Evolutionary conservation across 2,113 vertebrate genomes (phyloP), one percentile per base, ranked within the genome.

Genomic region (Leptosomus discolor): DNA sequence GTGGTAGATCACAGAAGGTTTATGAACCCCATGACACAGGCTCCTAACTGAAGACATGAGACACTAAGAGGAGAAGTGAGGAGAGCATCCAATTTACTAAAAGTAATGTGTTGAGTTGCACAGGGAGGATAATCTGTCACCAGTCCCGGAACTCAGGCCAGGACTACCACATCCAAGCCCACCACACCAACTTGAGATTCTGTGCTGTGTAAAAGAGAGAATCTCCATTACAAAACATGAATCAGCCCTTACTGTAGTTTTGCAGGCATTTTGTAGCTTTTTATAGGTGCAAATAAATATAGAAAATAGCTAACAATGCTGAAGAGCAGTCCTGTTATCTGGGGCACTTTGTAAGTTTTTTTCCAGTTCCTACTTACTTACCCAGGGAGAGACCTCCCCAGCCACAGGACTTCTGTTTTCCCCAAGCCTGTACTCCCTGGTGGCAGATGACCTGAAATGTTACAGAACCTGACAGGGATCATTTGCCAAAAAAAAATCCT

Each of bases 181-280:
- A 7, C 1, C 0, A 3, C 6, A 13, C 50, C 24, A 34, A 1
- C 4, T 23, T 51, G 0, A 0, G 17, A 3, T 15, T 51, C 45
- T 19, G 56, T 39, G 74, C 51, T 58, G 32, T 3, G 1, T 37
- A n/a, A 15, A 17, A 61, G 13, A 65, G 21, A 71, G 4, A 27
- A 5, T 12, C 26, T 34, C 32, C 23, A 7, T n/a, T 57, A 45
- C 7, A 26, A 75, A 67, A 3, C 5, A 5, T 1, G 3, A 20
- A 1, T 29, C 39, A 19, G 3, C 5, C n/a, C 57, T 75, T 56
- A 11, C 26, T 50, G 15, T 15, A 8, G 5, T 23, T 57, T 27
- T 76, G 57, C 65, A 85, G 39, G 23, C 8, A 17, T 46, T 60
- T 71, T 46, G 10, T 26, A n/a, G 13, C 4, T 53, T 85, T 78